A percentile compares a stretch with the other conserved stretches of the same genome.
phyloP scores from a whole-genome alignment of 1,140 invertebrate species.

The Scaptomyza pallida region DNA sequence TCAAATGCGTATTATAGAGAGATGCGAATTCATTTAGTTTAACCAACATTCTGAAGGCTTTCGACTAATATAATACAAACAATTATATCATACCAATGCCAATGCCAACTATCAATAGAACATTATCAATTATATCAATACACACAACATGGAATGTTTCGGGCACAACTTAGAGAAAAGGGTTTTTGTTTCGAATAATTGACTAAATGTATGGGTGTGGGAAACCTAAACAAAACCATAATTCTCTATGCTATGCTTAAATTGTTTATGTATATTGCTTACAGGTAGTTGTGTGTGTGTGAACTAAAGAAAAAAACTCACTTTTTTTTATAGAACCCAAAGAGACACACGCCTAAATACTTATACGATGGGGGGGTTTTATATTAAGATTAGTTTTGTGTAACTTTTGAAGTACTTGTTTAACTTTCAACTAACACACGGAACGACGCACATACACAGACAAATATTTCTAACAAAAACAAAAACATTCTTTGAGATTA shows the following conservation, averaged over 20 bases:
- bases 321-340: background rate
- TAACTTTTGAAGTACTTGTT: slow-evolving; percentile 54
- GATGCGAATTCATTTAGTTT: slow-evolving; percentile 34
- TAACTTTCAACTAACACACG: slow-evolving; percentile 52
- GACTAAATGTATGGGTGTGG: slow-evolving; percentile 31
- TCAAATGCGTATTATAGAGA: slow-evolving; percentile 47
- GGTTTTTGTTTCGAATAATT: slow-evolving; percentile 42
- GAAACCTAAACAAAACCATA: slow-evolving; percentile 2
- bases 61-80: background rate
- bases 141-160: slow-evolving; percentile 49
- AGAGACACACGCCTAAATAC: slow-evolving; percentile 16
- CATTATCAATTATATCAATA: slow-evolving; percentile 12
- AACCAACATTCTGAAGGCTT: slow-evolving; percentile 15
- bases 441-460: slow-evolving; percentile 24
- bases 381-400: slow-evolving; percentile 25
- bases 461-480: slow-evolving; percentile 15
- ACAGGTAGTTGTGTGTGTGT: background rate
- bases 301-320: background rate
- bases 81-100: slow-evolving; percentile 3
- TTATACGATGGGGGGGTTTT: background rate
- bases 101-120: slow-evolving; percentile 4
- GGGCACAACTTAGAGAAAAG: slow-evolving; percentile 28
- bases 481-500: slow-evolving; percentile 19
- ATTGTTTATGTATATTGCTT: slow-evolving; percentile 1
- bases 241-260: slow-evolving; percentile 7